A percentile compares a stretch with the other conserved stretches of the same genome.
Conservation (phyloP, 1,140 invertebrate genomes). For the Trichonephila clavata region DNA sequence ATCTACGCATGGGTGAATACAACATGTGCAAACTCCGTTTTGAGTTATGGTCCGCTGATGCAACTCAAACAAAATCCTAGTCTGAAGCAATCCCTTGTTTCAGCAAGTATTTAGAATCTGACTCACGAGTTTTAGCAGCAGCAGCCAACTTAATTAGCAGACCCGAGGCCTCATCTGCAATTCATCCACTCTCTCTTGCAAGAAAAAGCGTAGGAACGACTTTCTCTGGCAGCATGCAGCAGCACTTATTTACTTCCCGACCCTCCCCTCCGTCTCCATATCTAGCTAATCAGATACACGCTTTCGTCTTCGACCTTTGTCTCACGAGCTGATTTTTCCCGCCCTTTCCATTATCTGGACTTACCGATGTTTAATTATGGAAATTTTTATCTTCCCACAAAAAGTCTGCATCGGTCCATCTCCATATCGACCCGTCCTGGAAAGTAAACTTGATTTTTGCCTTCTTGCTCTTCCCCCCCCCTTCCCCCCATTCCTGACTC, state of each 20-base stretch:
- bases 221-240: neutral
- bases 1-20: too few species aligned
- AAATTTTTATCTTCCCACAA: constrained; percentile 49
- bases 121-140: neutral
- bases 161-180: constrained; percentile 8
- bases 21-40: too few species aligned
- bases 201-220: neutral
- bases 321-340: constrained; percentile 27
- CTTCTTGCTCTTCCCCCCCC: neutral
- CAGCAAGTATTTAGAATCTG: neutral
- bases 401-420: neutral
- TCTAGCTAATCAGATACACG: neutral
- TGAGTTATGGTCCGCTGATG: neutral
- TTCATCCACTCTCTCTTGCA: neutral
- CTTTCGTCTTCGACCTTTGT: constrained; percentile 5
- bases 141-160: neutral
- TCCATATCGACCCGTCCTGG: constrained; percentile 22
- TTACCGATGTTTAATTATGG: constrained; percentile 60
- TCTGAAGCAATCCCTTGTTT: neutral
- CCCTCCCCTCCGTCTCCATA: too few species aligned
- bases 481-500: neutral
- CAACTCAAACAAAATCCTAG: neutral
- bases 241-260: too few species aligned
- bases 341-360: constrained; percentile 27
- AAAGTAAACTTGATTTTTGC: constrained; percentile 31